A percentile compares a stretch with the other conserved stretches of the same genome.
These are phyloP conservation scores for Drosophila quinaria DNA, from an alignment of 2,888 invertebrate species.

Conservation along the genomic window DNA sequence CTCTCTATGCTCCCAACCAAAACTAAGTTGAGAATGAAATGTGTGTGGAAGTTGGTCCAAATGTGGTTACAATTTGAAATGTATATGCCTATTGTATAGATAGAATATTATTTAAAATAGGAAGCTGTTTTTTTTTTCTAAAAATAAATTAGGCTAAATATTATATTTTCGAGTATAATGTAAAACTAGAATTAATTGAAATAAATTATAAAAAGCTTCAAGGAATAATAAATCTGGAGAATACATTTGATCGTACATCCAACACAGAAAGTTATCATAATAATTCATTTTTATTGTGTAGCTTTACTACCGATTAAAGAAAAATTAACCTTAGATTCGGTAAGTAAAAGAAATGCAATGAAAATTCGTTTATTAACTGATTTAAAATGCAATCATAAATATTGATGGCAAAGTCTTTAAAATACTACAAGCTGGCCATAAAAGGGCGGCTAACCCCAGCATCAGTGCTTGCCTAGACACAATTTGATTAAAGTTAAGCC, in stretches of 20 bases:
- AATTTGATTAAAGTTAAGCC: slow-evolving; percentile 77
- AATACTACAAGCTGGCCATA: slow-evolving; percentile 46
- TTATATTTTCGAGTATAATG: too few relatives aligned
- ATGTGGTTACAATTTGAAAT: slow-evolving; percentile 18
- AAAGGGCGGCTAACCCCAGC: slow-evolving; percentile 46
- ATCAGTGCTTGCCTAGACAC: slow-evolving; percentile 48
- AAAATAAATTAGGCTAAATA: too few relatives aligned
- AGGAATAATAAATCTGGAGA: not conserved
- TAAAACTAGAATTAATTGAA: too few relatives aligned
- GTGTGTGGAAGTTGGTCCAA: slow-evolving; percentile 17
- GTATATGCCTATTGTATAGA: slow-evolving; percentile 1
- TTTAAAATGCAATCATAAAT: slow-evolving; percentile 63
- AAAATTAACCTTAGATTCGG: too few relatives aligned
- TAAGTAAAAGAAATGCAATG: slow-evolving; percentile 1
- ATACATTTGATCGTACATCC: not conserved
- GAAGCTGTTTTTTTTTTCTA: too few relatives aligned
- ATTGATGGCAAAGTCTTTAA: slow-evolving; percentile 52
- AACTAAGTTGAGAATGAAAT: not conserved
- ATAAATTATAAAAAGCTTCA: too few relatives aligned
- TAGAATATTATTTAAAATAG: not conserved
- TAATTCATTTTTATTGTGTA: too few relatives aligned
- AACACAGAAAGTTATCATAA: too few relatives aligned
- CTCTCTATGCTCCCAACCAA: slow-evolving; percentile 4
- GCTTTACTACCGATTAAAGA: too few relatives aligned
- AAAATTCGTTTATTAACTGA: slow-evolving; percentile 63